phyloP scores from a whole-genome alignment of 2,888 invertebrate genomes.

The Lasioglossum figueresi region DNA sequence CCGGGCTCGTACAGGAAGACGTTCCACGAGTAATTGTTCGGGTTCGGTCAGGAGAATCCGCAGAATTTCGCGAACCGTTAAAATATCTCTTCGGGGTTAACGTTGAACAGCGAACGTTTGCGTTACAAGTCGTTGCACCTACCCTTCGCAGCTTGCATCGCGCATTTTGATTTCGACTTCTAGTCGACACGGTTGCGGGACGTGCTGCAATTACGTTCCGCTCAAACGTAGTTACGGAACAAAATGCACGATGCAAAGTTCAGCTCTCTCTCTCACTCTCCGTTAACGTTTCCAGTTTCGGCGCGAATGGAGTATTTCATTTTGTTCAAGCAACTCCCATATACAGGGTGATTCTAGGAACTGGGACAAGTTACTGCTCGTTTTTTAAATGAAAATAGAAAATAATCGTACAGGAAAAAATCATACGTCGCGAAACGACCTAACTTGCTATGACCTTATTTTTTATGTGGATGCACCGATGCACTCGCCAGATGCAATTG shows the following conservation, averaged over 20 bases:
- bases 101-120: conserved; percentile 13
- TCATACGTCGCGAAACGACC: too few relatives aligned
- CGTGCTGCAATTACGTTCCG: conserved; percentile 16
- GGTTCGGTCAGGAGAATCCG: not conserved
- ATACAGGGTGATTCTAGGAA: too few relatives aligned
- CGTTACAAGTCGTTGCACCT: conserved; percentile 1
- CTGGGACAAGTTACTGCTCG: too few relatives aligned
- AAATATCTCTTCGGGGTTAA: conserved; percentile 20
- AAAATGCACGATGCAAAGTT: conserved; percentile 5
- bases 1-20: conserved; percentile 5
- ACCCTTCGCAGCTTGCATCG: conserved; percentile 9
- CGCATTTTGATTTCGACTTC: conserved; percentile 33
- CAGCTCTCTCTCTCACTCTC: not conserved
- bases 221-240: conserved; percentile 30
- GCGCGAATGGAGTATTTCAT: conserved; percentile 17
- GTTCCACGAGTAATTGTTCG: conserved; percentile 25
- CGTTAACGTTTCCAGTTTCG: conserved; percentile 7
- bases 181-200: conserved; percentile 22
- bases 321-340: not conserved
- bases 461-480: too few relatives aligned
- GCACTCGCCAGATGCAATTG: too few relatives aligned
- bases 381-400: too few relatives aligned
- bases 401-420: too few relatives aligned
- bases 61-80: conserved; percentile 9
- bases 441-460: too few relatives aligned